Conservation (phyloP, 2,888 invertebrate genomes). For the Epirrhoe alternata region DNA sequence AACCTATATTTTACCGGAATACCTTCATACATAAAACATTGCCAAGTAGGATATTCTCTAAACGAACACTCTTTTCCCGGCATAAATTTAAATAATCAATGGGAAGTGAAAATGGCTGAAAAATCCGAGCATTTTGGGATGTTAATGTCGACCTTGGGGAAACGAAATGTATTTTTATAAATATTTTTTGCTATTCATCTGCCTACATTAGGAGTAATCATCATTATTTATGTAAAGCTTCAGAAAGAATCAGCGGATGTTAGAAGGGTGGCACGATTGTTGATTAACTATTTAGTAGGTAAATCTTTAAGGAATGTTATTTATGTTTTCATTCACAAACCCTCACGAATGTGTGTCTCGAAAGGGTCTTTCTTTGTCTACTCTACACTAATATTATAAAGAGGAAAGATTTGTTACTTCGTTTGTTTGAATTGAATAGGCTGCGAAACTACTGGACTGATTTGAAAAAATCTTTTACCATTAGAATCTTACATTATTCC, state of each 20-base stretch:
- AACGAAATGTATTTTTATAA: constrained; percentile 19
- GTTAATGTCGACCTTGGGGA: constrained; percentile 14
- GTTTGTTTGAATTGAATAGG: too few relatives aligned
- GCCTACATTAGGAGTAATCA: constrained; percentile 16
- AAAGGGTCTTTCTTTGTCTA: too few relatives aligned
- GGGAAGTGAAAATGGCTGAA: constrained; percentile 39
- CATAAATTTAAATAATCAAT: constrained; percentile 49
- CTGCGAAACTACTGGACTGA: too few relatives aligned
- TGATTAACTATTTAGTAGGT: not conserved
- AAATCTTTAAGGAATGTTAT: not conserved
- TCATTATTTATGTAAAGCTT: constrained; percentile 18
- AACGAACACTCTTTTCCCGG: constrained; percentile 47
- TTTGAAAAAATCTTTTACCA: too few relatives aligned
- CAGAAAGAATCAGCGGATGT: not conserved
- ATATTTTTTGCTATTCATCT: constrained; percentile 22
- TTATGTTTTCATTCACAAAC: not conserved
- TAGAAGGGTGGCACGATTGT: not conserved
- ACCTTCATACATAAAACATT: constrained; percentile 61
- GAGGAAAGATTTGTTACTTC: too few relatives aligned
- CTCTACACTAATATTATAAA: too few relatives aligned
- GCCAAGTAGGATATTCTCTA: constrained; percentile 52
- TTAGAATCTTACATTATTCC: too few relatives aligned
- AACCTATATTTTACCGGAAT: constrained; percentile 69
- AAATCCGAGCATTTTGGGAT: constrained; percentile 32
- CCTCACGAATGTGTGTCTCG: too few relatives aligned